Evolutionary conservation across 2,113 vertebrate genomes (phyloP).

Genomic region (Lasiurus cinereus): DNA sequence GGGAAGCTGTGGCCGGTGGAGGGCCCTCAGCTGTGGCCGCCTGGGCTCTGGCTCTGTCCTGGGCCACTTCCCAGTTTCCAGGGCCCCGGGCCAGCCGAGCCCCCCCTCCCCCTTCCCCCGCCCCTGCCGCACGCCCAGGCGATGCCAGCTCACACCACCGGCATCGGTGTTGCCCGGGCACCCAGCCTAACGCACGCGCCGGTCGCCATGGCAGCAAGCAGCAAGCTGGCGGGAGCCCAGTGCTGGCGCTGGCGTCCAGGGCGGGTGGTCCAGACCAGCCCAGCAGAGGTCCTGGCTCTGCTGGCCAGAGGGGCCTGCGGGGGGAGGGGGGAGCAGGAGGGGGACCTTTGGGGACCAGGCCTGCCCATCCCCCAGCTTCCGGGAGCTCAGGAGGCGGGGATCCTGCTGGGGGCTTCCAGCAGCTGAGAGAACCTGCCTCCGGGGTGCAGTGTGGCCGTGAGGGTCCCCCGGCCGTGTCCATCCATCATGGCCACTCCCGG

Average conservation of each 20-base stretch:
- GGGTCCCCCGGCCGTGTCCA: neutral
- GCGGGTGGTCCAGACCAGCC: neutral
- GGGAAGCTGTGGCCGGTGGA: neutral
- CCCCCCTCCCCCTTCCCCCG: fast-evolving
- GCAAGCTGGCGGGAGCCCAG: neutral
- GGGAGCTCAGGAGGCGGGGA: too few relatives aligned
- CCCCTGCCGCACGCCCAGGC: neutral
- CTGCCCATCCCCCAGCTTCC: neutral
- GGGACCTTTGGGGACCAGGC: neutral
- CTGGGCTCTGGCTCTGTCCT: neutral
- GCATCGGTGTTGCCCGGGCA: neutral
- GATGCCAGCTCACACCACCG: slow-evolving; percentile 43
- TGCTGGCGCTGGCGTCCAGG: neutral
- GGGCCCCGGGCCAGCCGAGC: neutral
- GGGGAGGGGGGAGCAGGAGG: too few relatives aligned
- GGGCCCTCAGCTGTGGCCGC: neutral
- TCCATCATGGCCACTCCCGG: neutral
- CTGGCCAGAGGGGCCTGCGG: neutral
- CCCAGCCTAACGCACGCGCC: neutral
- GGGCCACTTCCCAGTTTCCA: slow-evolving; percentile 42
- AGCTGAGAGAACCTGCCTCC: too few relatives aligned
- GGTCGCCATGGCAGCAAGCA: slow-evolving; percentile 36
- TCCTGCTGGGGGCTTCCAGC: too few relatives aligned
- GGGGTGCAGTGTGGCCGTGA: neutral
- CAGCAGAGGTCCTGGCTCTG: neutral